Conservation (phyloP, 37 sponge, comb jelly and placozoan species). For the Haliclona indistincta region DNA sequence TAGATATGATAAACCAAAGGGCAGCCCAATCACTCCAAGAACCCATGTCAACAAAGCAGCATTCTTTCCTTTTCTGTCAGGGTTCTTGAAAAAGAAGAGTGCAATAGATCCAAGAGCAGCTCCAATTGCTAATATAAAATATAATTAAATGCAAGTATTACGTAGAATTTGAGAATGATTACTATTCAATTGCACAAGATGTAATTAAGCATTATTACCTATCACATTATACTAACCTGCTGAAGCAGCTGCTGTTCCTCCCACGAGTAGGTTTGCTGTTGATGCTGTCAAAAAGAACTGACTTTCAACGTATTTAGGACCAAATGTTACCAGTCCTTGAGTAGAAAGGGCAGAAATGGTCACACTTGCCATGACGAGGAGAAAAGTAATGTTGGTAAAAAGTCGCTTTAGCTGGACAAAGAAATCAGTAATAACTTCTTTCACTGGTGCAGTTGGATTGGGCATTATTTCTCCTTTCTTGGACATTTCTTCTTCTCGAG, state of each 20-base stretch:
- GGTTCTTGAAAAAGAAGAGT: too few relatives aligned
- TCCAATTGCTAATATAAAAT: background rate
- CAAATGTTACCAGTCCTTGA: constrained; percentile 42
- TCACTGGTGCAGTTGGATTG: background rate
- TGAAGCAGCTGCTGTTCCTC: constrained; percentile 16
- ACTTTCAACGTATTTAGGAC: constrained; percentile 42
- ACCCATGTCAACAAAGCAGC: too few relatives aligned
- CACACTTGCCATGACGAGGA: constrained; percentile 17
- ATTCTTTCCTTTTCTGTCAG: too few relatives aligned
- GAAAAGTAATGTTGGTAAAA: constrained; percentile 10
- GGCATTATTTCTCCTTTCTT: background rate
- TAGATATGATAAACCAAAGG: too few relatives aligned
- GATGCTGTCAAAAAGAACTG: constrained; percentile 49
- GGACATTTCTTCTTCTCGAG: constrained; percentile 31
- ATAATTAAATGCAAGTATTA: background rate
- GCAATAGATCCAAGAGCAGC: background rate
- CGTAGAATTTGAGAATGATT: background rate
- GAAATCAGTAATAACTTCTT: constrained; percentile 30
- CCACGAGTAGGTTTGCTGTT: constrained; percentile 26
- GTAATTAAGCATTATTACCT: background rate
- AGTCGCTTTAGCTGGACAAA: constrained; percentile 39
- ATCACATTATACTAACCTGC: background rate
- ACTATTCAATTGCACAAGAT: background rate
- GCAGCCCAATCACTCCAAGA: too few relatives aligned
- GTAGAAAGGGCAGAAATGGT: background rate